Percentiles rank a stretch among this genome's conserved stretches.
phyloP scores from a whole-genome alignment of 2,797 vertebrate species.

The Harpagifer antarcticus region DNA sequence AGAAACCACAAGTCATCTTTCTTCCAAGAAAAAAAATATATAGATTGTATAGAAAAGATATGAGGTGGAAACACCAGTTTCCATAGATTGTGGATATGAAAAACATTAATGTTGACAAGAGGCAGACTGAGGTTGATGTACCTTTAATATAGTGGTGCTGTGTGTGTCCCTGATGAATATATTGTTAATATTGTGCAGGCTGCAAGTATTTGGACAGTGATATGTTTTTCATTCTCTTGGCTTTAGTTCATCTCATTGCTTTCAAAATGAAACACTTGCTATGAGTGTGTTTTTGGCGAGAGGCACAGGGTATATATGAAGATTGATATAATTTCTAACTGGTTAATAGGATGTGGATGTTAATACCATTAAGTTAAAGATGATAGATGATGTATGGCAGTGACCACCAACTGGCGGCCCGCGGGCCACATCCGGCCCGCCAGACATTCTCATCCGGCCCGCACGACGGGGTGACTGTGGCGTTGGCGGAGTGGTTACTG shows the following conservation, averaged over 20 bases:
- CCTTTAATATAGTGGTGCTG: slow-evolving; percentile 10
- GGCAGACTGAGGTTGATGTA: slow-evolving; percentile 34
- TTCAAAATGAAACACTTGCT: slow-evolving; percentile 58
- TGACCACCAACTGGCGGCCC: no score
- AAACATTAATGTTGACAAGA: slow-evolving; percentile 31
- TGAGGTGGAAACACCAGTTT: slow-evolving; percentile 9
- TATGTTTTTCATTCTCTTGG: slow-evolving; percentile 41
- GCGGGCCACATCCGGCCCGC: no score
- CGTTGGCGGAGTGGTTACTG: no score
- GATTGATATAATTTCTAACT: background rate
- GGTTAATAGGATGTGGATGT: slow-evolving; percentile 10
- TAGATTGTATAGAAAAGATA: background rate
- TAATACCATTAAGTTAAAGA: background rate
- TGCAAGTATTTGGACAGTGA: slow-evolving; percentile 34
- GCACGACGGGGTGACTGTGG: no score
- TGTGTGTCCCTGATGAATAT: slow-evolving; percentile 40
- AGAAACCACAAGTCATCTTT: background rate
- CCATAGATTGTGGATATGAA: slow-evolving; percentile 1
- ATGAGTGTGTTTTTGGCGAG: background rate
- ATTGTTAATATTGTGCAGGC: slow-evolving; percentile 9
- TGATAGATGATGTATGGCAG: background rate
- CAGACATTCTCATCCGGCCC: no score
- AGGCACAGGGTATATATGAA: background rate
- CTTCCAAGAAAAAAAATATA: background rate
- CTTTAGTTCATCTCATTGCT: slow-evolving; percentile 31